Evolutionary conservation across 2,888 invertebrate genomes (phyloP).

Genomic region (Apotomis turbidana): DNA sequence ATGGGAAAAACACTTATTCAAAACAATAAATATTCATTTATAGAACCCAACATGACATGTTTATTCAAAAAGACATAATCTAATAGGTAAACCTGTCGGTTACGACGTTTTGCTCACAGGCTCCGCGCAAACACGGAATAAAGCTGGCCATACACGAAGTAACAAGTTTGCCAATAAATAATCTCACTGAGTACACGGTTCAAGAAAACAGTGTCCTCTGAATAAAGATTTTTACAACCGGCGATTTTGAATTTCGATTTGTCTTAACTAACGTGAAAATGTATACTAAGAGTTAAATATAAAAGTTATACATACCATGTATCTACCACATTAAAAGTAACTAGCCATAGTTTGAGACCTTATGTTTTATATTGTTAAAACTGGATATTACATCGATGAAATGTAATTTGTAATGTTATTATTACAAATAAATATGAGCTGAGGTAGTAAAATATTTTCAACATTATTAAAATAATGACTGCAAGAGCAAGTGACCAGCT

Average conservation of each 20-base stretch:
- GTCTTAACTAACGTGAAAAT: too few species aligned
- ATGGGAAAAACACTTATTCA: constrained; percentile 13
- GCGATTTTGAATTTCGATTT: constrained; percentile 8
- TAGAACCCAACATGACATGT: background rate
- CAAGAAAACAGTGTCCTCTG: constrained; percentile 36
- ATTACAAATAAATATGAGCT: too few species aligned
- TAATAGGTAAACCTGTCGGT: background rate
- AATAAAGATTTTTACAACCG: constrained; percentile 14
- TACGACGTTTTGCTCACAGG: background rate
- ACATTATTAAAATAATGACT: too few species aligned
- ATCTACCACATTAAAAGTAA: too few species aligned
- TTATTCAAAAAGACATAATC: background rate
- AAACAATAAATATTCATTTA: constrained; percentile 35
- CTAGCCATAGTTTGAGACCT: too few species aligned
- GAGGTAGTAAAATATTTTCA: too few species aligned
- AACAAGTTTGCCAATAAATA: constrained; percentile 45
- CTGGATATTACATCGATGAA: too few species aligned
- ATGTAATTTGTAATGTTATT: too few species aligned
- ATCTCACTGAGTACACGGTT: constrained; percentile 36
- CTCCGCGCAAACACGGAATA: constrained; percentile 27
- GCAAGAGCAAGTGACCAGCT: too few species aligned
- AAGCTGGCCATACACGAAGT: constrained; percentile 38
- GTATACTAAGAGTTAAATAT: too few species aligned
- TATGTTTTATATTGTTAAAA: too few species aligned
- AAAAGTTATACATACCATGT: too few species aligned